A percentile compares a stretch with the other conserved stretches of the same genome.
Conservation (phyloP, 2,113 vertebrate species). For the Procavia capensis region DNA sequence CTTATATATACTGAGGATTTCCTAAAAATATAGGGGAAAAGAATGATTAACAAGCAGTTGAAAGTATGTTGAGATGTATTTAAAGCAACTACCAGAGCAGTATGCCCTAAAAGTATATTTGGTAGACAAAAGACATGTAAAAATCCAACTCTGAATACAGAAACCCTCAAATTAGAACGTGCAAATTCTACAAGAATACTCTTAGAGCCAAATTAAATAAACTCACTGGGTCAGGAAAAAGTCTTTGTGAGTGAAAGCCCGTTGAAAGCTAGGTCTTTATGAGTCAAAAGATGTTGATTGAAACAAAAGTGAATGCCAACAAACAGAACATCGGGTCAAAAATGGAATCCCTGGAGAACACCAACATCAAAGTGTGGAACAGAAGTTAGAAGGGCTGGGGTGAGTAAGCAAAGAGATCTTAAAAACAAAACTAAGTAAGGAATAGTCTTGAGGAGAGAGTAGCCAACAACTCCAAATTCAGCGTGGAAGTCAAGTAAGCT, state of each 20-base stretch:
- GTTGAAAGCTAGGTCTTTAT: slow-evolving; percentile 44
- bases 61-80: neutral
- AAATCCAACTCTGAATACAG: slow-evolving; percentile 3
- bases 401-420: neutral
- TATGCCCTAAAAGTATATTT: neutral
- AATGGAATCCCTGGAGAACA: neutral
- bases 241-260: slow-evolving; percentile 33
- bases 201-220: slow-evolving; percentile 53
- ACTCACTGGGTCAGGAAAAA: neutral
- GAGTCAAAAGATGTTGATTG: slow-evolving; percentile 33
- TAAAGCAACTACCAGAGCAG: neutral
- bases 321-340: slow-evolving; percentile 41
- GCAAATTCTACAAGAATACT: slow-evolving; percentile 21
- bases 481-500: neutral
- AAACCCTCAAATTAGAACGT: slow-evolving; percentile 27
- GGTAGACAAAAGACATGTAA: neutral
- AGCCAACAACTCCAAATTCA: neutral
- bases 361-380: neutral
- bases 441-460: neutral
- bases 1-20: neutral
- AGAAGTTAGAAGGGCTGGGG: slow-evolving; percentile 23
- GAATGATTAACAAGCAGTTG: neutral
- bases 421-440: neutral
- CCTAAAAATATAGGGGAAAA: neutral
- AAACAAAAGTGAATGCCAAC: slow-evolving; percentile 39